phyloP scores from a whole-genome alignment of 2,113 vertebrate genomes.

The Myrmecophaga tridactyla region DNA sequence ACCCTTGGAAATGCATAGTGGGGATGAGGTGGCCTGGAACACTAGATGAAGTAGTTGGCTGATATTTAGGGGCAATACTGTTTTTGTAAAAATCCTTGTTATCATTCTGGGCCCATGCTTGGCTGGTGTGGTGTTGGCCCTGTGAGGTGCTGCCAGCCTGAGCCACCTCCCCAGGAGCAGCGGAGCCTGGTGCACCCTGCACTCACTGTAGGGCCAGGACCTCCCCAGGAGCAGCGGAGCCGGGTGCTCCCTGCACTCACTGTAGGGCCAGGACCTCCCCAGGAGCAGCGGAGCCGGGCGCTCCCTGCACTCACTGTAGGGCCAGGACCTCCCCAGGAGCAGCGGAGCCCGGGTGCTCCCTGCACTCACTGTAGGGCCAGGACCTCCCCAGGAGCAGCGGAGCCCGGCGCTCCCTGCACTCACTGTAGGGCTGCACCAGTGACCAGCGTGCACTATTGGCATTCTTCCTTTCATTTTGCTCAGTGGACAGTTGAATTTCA shows the following conservation, averaged over 20 bases:
- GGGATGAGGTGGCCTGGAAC: neutral
- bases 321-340: too few species aligned
- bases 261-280: neutral
- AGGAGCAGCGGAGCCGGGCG: too few species aligned
- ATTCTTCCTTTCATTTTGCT: neutral
- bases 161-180: too few species aligned
- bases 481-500: slow-evolving; percentile 30
- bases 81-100: neutral
- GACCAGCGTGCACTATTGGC: neutral
- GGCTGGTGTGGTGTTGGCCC: neutral
- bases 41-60: neutral
- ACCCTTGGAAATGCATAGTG: neutral
- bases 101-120: neutral
- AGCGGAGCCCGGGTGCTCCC: too few species aligned
- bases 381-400: neutral
- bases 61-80: neutral
- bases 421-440: neutral
- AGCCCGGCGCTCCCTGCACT: neutral
- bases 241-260: too few species aligned
- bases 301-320: neutral
- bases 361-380: too few species aligned
- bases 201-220: too few species aligned
- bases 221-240: too few species aligned
- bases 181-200: too few species aligned
- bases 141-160: neutral